phyloP scores from a whole-genome alignment of 2,888 invertebrate species.

The Ophion ventricosus region DNA sequence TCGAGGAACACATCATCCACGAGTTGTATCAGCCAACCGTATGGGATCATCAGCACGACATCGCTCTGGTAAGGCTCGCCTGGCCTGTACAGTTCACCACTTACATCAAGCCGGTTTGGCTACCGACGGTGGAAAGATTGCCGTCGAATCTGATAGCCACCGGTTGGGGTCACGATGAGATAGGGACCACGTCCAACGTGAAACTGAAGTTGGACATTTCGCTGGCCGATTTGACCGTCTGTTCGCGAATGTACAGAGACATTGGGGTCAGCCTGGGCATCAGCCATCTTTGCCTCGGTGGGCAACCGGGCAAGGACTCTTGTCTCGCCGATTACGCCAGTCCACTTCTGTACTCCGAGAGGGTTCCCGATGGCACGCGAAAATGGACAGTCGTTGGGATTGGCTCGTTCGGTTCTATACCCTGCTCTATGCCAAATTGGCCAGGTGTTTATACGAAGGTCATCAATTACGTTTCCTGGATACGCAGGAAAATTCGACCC shows the following conservation, averaged over 20 bases:
- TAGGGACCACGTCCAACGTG: slow-evolving; percentile 83
- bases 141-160: slow-evolving; percentile 84
- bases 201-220: slow-evolving; percentile 85
- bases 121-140: slow-evolving; percentile 83
- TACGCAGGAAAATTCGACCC: slow-evolving; percentile 80
- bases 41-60: slow-evolving; percentile 88
- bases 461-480: slow-evolving; percentile 86
- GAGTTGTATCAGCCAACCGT: slow-evolving; percentile 87
- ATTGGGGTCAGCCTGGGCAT: slow-evolving; percentile 83
- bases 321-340: slow-evolving; percentile 92
- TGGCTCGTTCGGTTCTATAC: slow-evolving; percentile 86
- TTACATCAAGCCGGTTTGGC: slow-evolving; percentile 86
- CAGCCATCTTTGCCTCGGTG: slow-evolving; percentile 89
- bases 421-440: too few species aligned
- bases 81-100: slow-evolving; percentile 85
- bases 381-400: slow-evolving; percentile 85
- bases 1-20: slow-evolving; percentile 88
- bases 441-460: slow-evolving; percentile 87
- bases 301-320: slow-evolving; percentile 87
- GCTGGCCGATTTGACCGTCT: slow-evolving; percentile 83
- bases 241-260: slow-evolving; percentile 85
- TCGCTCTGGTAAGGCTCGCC: slow-evolving; percentile 88
- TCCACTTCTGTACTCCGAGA: slow-evolving; percentile 86
- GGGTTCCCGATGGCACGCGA: slow-evolving; percentile 69
- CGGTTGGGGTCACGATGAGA: slow-evolving; percentile 88